Base-by-base conservation (phyloP, 2,797 vertebrate species). In the Spinus pinus region DNA sequence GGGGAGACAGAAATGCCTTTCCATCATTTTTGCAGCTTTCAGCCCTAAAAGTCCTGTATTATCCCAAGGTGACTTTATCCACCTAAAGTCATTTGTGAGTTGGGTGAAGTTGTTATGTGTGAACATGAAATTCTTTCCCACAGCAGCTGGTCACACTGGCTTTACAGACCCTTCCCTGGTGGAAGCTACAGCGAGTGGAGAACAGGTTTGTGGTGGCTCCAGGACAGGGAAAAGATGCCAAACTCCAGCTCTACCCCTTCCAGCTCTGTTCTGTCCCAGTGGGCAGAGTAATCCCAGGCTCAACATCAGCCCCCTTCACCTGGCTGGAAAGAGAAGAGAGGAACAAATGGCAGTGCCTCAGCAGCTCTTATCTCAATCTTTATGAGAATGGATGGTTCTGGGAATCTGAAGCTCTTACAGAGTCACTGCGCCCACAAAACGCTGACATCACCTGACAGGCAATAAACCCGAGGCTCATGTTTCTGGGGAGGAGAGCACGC, bases 361-460 rank as follows among this genome's bases (percentile, higher is more conserved):
- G 67, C 77, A 56, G 57, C 75, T 61, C 35, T 90, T 91, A 90
- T 91, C 88, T 77, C 60, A 18, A 2, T 42, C 77, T 73, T 77
- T 50, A 60, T 66, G 82, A 46, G 64, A 65, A 50, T 2, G 16
- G 61, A 75, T 37, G 66, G 46, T 96, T 97, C 93, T 92, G 91
- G 88, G 75, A 86, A 95, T 65, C 27, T 13, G 81, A 51, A 90
- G 92, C 82, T 84, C 73, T 65, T 60, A 30, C 53, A 71, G 28
- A 96, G 73, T 67, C 85, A 89, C 90, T 53, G 94, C 37, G 31
- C 88, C 88, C 95, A 96, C 82, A 93, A 57, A 91, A 60, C 51
- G 25, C 93, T 95, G 94, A 73, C 79, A 89, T 90, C 94, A 96
- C 82, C 88, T 93, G 90, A 31, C 61, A 57, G 51, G 91, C 84